Evolutionary conservation across 2,888 invertebrate genomes (phyloP), one percentile per base, ranked within the genome.

Genomic region (Rhingia rostrata): DNA sequence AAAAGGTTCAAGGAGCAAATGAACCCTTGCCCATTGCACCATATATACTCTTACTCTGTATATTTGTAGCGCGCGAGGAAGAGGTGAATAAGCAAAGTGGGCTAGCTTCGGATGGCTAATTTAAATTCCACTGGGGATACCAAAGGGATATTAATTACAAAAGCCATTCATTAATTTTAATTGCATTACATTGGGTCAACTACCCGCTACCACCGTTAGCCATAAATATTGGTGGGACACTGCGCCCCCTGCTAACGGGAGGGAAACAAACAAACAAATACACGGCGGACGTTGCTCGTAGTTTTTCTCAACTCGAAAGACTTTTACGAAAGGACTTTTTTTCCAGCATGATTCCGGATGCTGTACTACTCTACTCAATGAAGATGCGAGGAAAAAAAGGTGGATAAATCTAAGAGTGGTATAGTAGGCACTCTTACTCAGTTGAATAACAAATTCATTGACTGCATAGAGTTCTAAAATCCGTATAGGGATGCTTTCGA

Each of bases 151-250:
- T 88, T 88, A 88, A 88, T 88, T 88, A 88, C 87, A 87, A 87
- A 88, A 87, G 87, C 87, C 87, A 88, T 88, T 88, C 88, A 88
- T 88, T 88, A 88, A 87, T 80, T 87, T 88, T 88, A 88, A 88
- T 88, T 88, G 88, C 87, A 87, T 88, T 87, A 87, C 86, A 86
- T 87, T 86, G 86, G 88, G 87, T 87, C 87, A 87, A 87, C 82
- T 87, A 86, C 87, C 87, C 86, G 54, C 81, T 45, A 63, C 69
- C 77, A 73, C 82, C 69, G 58, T 73, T 69, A 60, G 79, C 74
- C 69, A 84, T 84, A 84, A 84, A 84, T 84, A 84, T 84, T 80
- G 80, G 84, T 80, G 56, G 80, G 75, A 84, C 80, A 75, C 69
- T 69, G 7, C 22, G 49, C 49, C 22, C 7, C 3, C 39, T 22